Conservation (phyloP, 2,797 vertebrate species). For the Octomys mimax region DNA sequence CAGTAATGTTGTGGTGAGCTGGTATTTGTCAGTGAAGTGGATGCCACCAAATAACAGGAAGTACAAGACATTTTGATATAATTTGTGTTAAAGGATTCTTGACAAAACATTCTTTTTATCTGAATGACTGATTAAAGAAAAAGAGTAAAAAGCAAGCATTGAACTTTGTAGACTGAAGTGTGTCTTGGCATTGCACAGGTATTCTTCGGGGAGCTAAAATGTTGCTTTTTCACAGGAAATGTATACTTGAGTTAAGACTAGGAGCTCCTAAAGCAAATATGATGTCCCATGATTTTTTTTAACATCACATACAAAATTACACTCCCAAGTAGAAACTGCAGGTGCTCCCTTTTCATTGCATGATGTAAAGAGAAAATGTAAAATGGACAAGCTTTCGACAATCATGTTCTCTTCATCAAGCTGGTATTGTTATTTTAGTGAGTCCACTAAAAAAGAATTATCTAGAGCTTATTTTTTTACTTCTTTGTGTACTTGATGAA, state of each 20-base stretch:
- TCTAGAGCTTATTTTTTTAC: constrained; percentile 85
- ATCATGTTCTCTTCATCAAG: constrained; percentile 87
- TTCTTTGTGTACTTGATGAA: constrained; percentile 87
- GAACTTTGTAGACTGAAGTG: constrained; percentile 33
- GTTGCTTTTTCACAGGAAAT: constrained; percentile 24
- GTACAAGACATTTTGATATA: constrained; percentile 79
- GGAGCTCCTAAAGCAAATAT: constrained; percentile 70
- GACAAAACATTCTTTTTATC: constrained; percentile 81
- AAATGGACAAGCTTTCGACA: constrained; percentile 85
- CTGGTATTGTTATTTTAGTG: constrained; percentile 86
- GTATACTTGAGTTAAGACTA: constrained; percentile 43
- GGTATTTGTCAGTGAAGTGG: constrained; percentile 81
- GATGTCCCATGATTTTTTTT: constrained; percentile 77
- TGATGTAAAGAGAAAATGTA: constrained; percentile 85
- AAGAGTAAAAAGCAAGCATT: constrained; percentile 62
- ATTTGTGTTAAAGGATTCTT: constrained; percentile 85
- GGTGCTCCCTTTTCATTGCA: constrained; percentile 83
- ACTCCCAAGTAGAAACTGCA: constrained; percentile 78
- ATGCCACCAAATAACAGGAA: constrained; percentile 83
- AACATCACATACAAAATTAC: constrained; percentile 53
- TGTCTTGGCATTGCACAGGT: constrained; percentile 32
- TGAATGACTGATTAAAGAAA: constrained; percentile 79
- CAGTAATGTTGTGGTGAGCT: constrained; percentile 77
- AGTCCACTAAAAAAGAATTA: constrained; percentile 86
- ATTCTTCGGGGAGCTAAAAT: neutral